Percentiles rank a stretch among this genome's conserved stretches.
These are phyloP conservation scores for Scopus umbretta DNA, from an alignment of 2,113 vertebrate genomes.

Conservation along the genomic window DNA sequence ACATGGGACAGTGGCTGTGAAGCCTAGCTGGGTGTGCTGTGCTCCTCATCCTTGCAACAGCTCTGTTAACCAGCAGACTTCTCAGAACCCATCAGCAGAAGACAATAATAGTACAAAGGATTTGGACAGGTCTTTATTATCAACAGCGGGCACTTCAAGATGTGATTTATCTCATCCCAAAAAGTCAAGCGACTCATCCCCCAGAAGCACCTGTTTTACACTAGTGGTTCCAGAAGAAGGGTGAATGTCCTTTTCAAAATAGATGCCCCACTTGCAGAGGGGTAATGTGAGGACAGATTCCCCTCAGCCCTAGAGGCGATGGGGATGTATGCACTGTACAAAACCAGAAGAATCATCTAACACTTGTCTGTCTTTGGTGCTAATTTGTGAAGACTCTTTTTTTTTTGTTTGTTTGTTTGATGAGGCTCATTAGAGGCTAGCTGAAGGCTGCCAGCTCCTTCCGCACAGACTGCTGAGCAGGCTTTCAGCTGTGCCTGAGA, in stretches of 20 bases:
- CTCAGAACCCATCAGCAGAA: neutral
- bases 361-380: neutral
- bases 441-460: constrained; percentile 47
- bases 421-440: constrained; percentile 35
- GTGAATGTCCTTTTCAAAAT: no score
- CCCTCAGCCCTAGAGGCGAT: neutral
- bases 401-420: constrained; percentile 11
- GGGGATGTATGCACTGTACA: neutral
- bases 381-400: neutral
- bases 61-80: neutral
- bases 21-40: neutral
- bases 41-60: neutral
- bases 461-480: constrained; percentile 38
- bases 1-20: neutral
- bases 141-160: neutral
- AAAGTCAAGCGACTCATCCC: neutral
- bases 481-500: constrained; percentile 23
- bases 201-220: neutral
- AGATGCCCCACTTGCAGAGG: neutral
- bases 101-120: neutral
- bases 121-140: neutral
- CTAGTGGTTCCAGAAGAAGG: neutral
- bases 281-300: neutral
- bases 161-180: neutral
- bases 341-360: neutral